Evolutionary conservation across 2,888 invertebrate species (phyloP), one percentile per base, ranked within the genome.

Genomic region (Drosophila rellima): DNA sequence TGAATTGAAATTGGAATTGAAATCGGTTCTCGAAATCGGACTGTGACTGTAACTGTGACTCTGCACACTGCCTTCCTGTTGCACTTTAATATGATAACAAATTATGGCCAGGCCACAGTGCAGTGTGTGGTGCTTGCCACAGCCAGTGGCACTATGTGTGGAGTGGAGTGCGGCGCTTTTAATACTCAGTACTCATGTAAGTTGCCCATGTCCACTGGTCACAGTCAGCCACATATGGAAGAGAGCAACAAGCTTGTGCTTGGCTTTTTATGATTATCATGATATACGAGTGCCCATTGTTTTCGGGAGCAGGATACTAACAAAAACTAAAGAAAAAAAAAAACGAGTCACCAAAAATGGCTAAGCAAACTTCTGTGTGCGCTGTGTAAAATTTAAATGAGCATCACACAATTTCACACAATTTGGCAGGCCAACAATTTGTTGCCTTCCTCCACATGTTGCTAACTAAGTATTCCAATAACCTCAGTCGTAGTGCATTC

Each of bases 1-100:
- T 86, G 82, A 31, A 35, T 35, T 13, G 31, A n/a, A 59, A 54
- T 81, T 62, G 70, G 64, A 57, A 54, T 82, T 64, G 80, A 60
- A 70, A 66, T 60, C 23, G 40, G 35, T 18, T 3, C 8, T 55
- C 11, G 18, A 70, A 57, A 56, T 57, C 54, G 47, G 20, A 59
- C 45, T 57, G 47, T 48, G 42, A 73, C 67, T 71, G 33, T 70
- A 18, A 76, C 76, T 74, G 70, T 82, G 74, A 60, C 80, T 60
- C 39, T 44, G 51, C 56, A 71, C 72, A 48, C 31, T 48, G 77
- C 33, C 59, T 79, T 74, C 79, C 70, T 87, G 77, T 3, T 47
- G 80, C 85, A 75, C 76, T 74, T 78, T 89, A 90, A 90, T 89
- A 89, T 87, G 90, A 89, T 89, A 89, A 89, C 89, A 89, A 90